phyloP scores from a whole-genome alignment of 2,113 vertebrate species.

The Hippoglossus stenolepis region DNA sequence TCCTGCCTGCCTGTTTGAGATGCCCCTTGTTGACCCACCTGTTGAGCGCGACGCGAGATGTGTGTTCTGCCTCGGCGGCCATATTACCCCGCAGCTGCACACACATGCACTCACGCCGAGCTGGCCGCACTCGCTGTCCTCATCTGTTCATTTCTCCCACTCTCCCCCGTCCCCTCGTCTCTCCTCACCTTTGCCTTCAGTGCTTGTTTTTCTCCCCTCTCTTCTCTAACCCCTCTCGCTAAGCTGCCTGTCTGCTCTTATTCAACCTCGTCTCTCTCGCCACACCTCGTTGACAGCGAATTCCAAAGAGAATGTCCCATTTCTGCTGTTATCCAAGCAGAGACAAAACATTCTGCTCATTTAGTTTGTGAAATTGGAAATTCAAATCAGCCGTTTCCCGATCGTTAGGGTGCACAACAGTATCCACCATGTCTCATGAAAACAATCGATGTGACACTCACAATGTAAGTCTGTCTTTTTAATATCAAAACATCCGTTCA shows the following conservation, averaged over 20 bases:
- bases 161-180: conserved; percentile 35
- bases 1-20: conserved; percentile 76
- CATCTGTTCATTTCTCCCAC: conserved; percentile 63
- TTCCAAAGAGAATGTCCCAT: conserved; percentile 62
- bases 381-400: conserved; percentile 59
- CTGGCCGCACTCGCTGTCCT: conserved; percentile 55
- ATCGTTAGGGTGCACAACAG: conserved; percentile 29
- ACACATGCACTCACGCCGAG: conserved; percentile 27
- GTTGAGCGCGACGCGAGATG: conserved; percentile 65
- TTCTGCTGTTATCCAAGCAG: conserved; percentile 62
- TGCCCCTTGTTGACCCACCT: conserved; percentile 80
- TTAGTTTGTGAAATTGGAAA: conserved; percentile 64
- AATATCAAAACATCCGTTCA: background rate
- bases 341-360: conserved; percentile 60
- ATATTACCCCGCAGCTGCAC: conserved; percentile 54
- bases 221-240: conserved; percentile 42
- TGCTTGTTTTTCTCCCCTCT: conserved; percentile 52
- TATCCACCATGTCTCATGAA: conserved; percentile 13
- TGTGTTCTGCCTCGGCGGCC: conserved; percentile 48
- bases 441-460: background rate
- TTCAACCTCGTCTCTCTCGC: conserved; percentile 60
- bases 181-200: conserved; percentile 68
- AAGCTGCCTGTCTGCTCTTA: conserved; percentile 62
- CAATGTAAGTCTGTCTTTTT: background rate
- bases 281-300: conserved; percentile 61